Evolutionary conservation across 2,888 invertebrate genomes (phyloP).

Genomic region (Amblyjoppa proteus): DNA sequence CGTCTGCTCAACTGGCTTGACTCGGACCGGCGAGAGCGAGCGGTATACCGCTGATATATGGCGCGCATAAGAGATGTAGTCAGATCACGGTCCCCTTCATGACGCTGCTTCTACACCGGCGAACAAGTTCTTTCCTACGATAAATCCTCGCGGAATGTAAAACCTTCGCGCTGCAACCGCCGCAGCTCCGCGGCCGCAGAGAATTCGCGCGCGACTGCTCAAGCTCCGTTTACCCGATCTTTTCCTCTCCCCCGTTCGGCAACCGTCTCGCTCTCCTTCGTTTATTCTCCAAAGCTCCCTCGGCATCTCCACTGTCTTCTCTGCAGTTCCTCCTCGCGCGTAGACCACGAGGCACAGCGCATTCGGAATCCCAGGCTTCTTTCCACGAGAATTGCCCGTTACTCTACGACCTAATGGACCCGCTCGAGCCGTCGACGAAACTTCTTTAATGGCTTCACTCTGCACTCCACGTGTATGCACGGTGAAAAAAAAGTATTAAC

Average conservation of each 20-base stretch:
- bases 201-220: conserved; percentile 31
- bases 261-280: conserved; percentile 2
- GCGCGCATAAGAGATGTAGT: conserved; percentile 81
- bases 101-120: conserved; percentile 81
- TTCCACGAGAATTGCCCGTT: conserved; percentile 55
- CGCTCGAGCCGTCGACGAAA: conserved; percentile 43
- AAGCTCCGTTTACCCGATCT: conserved; percentile 63
- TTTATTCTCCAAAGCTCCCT: conserved; percentile 37
- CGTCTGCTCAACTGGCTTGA: conserved; percentile 40
- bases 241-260: conserved; percentile 20
- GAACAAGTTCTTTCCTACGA: conserved; percentile 82
- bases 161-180: conserved; percentile 73
- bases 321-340: neutral
- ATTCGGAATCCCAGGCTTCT: conserved; percentile 39
- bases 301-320: conserved; percentile 4
- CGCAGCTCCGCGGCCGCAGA: conserved; percentile 31
- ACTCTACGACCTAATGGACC: conserved; percentile 52
- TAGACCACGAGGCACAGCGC: conserved; percentile 33
- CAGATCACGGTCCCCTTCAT: conserved; percentile 81
- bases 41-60: conserved; percentile 78
- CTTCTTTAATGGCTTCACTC: conserved; percentile 27
- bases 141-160: conserved; percentile 82
- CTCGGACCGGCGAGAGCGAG: conserved; percentile 58
- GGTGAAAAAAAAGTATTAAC: too few relatives aligned
- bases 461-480: conserved; percentile 8